Percentiles rank a stretch among this genome's conserved stretches.
Evolutionary conservation across 2,888 invertebrate genomes (phyloP).

Genomic region (Platycheirus albimanus): DNA sequence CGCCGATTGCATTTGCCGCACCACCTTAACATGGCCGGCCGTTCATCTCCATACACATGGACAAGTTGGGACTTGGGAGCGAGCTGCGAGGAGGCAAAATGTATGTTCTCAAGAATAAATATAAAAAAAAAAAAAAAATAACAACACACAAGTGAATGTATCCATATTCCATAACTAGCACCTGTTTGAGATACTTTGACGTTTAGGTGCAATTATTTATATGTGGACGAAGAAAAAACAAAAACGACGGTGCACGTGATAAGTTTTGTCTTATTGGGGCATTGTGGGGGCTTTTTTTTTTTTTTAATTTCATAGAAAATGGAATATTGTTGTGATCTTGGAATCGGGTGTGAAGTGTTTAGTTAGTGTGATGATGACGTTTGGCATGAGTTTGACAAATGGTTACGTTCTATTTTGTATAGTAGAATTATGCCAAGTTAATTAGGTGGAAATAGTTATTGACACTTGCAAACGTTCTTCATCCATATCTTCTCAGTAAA

Average conservation of each 20-base stretch:
- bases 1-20: constrained; percentile 25
- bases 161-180: constrained; percentile 67
- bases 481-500: too few species aligned
- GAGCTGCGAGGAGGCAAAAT: constrained; percentile 24
- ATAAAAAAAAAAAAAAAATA: constrained; percentile 12
- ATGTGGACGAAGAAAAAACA: constrained; percentile 5
- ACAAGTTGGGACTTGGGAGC: background rate
- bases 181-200: constrained; percentile 68
- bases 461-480: too few species aligned
- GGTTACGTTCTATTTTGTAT: too few species aligned
- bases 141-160: constrained; percentile 57
- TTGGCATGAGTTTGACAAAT: too few species aligned
- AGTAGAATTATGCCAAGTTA: too few species aligned
- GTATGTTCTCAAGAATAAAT: constrained; percentile 24
- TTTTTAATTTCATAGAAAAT: constrained; percentile 5
- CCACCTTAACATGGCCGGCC: constrained; percentile 3
- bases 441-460: too few species aligned
- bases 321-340: background rate
- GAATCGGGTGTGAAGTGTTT: too few species aligned
- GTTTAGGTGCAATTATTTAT: constrained; percentile 49
- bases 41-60: background rate
- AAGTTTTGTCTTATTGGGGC: constrained; percentile 18
- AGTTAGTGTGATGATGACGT: too few species aligned
- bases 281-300: too few species aligned
- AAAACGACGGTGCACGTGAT: constrained; percentile 46